Percentiles rank a stretch among this genome's conserved stretches.
Evolutionary conservation across 2,113 vertebrate genomes (phyloP).

Genomic region (Plestiodon gilberti): DNA sequence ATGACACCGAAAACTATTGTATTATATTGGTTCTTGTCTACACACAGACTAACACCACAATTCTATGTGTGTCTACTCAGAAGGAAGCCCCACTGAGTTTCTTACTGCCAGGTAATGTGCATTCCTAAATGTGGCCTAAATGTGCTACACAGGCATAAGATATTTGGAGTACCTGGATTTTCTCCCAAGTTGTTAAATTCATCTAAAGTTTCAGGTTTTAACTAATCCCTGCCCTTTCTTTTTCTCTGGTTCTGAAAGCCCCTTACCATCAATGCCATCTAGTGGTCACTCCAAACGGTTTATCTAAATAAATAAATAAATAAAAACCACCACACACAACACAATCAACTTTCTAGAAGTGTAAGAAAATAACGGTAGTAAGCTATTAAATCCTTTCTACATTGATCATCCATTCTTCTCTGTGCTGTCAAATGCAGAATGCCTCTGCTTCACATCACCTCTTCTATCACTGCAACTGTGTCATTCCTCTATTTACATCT

Average conservation of each 20-base stretch:
- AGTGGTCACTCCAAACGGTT: constrained; percentile 16
- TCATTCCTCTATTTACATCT: neutral
- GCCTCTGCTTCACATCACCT: neutral
- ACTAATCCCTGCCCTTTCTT: neutral
- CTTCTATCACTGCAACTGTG: neutral
- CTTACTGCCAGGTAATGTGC: neutral
- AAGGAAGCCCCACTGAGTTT: too few relatives aligned
- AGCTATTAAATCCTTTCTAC: neutral
- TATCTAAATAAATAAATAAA: neutral
- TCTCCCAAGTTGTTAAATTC: neutral
- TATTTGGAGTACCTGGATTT: neutral
- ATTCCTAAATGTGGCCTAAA: too few relatives aligned
- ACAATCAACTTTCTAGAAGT: neutral
- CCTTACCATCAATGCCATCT: constrained; percentile 16
- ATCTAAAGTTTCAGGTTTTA: neutral
- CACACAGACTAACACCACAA: too few relatives aligned
- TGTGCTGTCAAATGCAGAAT: neutral
- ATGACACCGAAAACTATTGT: neutral
- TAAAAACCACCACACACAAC: too few relatives aligned
- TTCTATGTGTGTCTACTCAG: too few relatives aligned
- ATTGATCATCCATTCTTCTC: neutral
- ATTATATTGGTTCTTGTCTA: neutral
- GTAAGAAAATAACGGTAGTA: neutral
- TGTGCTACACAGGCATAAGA: neutral
- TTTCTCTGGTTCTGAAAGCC: constrained; percentile 4